A percentile compares a stretch with the other conserved stretches of the same genome.
phyloP scores from a whole-genome alignment of 2,888 invertebrate genomes.

The Thumatha senex region DNA sequence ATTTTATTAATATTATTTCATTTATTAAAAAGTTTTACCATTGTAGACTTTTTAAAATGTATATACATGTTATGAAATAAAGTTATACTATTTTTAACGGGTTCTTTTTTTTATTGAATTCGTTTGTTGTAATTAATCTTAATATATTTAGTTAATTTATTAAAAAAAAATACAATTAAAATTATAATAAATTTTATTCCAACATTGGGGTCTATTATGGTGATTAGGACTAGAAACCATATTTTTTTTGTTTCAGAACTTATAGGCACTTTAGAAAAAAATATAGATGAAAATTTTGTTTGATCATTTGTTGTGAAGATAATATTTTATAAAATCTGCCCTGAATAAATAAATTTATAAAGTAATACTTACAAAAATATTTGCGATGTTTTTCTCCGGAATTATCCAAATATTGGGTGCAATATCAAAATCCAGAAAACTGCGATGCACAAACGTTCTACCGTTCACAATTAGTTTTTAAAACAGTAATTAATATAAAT shows the following conservation, averaged over 20 bases:
- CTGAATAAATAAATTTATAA: constrained; percentile 17
- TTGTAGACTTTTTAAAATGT: no score
- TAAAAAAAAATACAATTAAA: no score
- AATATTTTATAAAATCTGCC: constrained; percentile 12
- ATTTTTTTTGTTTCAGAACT: not conserved
- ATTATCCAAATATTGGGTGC: constrained; percentile 78
- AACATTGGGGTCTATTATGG: no score
- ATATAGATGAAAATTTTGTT: not conserved
- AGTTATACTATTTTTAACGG: no score
- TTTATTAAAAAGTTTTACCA: no score
- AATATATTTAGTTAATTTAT: not conserved
- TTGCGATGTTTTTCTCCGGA: constrained; percentile 75
- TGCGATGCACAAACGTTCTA: constrained; percentile 50
- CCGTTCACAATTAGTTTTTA: constrained; percentile 62
- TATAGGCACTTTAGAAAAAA: not conserved
- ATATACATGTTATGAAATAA: no score
- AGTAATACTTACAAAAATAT: constrained; percentile 80
- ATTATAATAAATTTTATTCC: no score
- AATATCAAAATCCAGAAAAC: constrained; percentile 75
- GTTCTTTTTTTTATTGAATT: no score
- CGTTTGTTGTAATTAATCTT: not conserved
- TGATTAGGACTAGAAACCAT: not conserved
- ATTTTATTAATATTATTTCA: no score
- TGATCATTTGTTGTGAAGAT: not conserved
- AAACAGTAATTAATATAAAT: constrained; percentile 43